Evolutionary conservation across 2,888 invertebrate genomes (phyloP), one percentile per base, ranked within the genome.

Genomic region (Tridacna gigas): DNA sequence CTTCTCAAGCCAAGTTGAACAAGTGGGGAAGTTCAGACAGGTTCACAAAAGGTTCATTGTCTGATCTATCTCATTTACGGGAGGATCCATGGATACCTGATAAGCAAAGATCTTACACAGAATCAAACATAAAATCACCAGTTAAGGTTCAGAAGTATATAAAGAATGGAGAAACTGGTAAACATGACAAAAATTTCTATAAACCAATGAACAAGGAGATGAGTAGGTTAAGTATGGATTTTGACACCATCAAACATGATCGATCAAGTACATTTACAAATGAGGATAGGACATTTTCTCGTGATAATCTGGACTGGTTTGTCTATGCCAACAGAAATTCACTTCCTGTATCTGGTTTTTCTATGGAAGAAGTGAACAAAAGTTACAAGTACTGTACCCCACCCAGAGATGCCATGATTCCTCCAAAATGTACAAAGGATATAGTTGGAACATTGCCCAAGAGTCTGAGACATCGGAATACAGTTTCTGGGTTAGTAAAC

Each of bases 321-420:
- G 93, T 93, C 20, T 93, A 92, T 84, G 87, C 92, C 5, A 93
- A 91, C 74, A 88, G 92, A 80, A 92, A 91, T 77, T 89, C 89
- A 13, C 75, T 90, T 26, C 89, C 90, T n/a, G 84, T 90, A 3
- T 83, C 88, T 45, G 89, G 86, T 56, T 78, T 88, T 63, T 83
- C 84, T 22, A 69, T 45, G 18, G 88, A 86, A 22, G 86, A 86
- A 37, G 60, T 82, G 20, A 77, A 74, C 26, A 75, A 74, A 56
- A 81, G 82, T 13, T 83, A 82, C 25, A 89, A 89, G 74, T 88
- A 88, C 74, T 88, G 88, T 74, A 88, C 89, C 9, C 89, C 89
- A 79, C 87, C 89, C 5, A 79, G 89, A 67, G 88, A 87, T 56
- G 75, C 86, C 11, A 83, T 86, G 84, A 81, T 84, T 56, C 81